A percentile compares a stretch with the other conserved stretches of the same genome.
phyloP scores from a whole-genome alignment of 1,140 invertebrate species.

The Panagrolaimus sp. region DNA sequence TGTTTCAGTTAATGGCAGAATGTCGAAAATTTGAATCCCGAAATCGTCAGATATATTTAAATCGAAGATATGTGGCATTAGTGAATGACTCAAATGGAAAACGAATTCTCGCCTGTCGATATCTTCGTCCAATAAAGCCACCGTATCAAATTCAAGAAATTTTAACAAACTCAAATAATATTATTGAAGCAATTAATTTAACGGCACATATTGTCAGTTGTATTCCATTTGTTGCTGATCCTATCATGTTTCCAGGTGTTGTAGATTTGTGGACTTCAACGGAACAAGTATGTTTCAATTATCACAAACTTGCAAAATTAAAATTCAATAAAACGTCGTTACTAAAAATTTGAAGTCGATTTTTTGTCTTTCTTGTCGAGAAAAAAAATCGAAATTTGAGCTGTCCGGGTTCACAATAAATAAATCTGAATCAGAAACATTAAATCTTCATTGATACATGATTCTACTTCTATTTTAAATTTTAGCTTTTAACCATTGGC shows the following conservation, averaged over 20 bases:
- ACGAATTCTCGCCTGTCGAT: background rate
- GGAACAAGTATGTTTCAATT: constrained; percentile 25
- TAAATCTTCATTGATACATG: too few species aligned
- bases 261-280: constrained; percentile 40
- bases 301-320: background rate
- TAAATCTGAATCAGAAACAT: too few species aligned
- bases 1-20: constrained; percentile 3
- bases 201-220: constrained; percentile 28
- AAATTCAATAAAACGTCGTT: too few species aligned
- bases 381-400: too few species aligned
- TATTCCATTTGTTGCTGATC: constrained; percentile 25
- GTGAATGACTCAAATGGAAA: constrained; percentile 33
- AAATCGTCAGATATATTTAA: constrained; percentile 19
- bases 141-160: constrained; percentile 12
- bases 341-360: too few species aligned
- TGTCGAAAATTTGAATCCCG: constrained; percentile 13
- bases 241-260: constrained; percentile 25
- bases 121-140: constrained; percentile 9
- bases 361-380: background rate
- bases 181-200: constrained; percentile 24
- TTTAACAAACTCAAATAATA: constrained; percentile 8
- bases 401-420: too few species aligned
- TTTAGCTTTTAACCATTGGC: constrained; percentile 37
- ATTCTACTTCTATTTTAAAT: too few species aligned
- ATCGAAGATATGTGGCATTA: constrained; percentile 19